A percentile compares a stretch with the other conserved stretches of the same genome.
These are phyloP conservation scores for Cepaea hortensis DNA, from an alignment of 2,888 invertebrate species.

Conservation along the genomic window DNA sequence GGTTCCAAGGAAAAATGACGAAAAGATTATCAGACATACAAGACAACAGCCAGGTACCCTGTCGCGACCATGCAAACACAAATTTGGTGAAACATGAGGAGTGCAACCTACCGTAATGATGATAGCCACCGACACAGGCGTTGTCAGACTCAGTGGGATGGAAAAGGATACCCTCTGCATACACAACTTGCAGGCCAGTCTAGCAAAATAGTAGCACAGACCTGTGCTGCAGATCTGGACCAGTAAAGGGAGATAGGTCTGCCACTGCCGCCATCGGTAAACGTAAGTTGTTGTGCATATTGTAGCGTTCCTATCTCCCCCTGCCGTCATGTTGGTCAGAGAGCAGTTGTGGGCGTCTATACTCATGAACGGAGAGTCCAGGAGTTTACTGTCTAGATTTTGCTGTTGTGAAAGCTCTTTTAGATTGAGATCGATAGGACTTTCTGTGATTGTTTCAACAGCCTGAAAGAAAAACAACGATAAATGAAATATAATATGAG, in stretches of 20 bases:
- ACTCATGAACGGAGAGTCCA: constrained; percentile 41
- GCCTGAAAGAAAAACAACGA: not conserved
- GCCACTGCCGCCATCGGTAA: constrained; percentile 56
- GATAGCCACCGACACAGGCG: constrained; percentile 72
- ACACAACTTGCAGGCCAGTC: constrained; percentile 78
- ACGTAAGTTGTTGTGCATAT: constrained; percentile 52
- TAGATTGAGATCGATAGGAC: not conserved
- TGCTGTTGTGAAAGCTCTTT: not conserved
- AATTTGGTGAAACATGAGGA: no score
- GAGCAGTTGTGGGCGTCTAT: constrained; percentile 51
- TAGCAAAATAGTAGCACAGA: constrained; percentile 76
- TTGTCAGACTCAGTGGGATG: constrained; percentile 74
- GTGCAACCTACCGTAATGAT: constrained; percentile 52
- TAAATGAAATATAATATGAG: not conserved
- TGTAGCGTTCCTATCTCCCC: constrained; percentile 51
- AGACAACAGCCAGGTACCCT: no score
- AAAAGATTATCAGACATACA: no score
- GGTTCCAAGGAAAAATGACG: no score
- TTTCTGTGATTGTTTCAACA: not conserved
- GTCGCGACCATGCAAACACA: no score
- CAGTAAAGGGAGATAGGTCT: constrained; percentile 58
- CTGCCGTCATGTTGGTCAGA: constrained; percentile 41
- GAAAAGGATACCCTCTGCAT: constrained; percentile 77
- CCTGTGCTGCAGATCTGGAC: constrained; percentile 72
- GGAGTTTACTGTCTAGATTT: not conserved